Evolutionary conservation across 2,797 vertebrate species (phyloP).

Genomic region (Enteromius unitaeniatus): DNA sequence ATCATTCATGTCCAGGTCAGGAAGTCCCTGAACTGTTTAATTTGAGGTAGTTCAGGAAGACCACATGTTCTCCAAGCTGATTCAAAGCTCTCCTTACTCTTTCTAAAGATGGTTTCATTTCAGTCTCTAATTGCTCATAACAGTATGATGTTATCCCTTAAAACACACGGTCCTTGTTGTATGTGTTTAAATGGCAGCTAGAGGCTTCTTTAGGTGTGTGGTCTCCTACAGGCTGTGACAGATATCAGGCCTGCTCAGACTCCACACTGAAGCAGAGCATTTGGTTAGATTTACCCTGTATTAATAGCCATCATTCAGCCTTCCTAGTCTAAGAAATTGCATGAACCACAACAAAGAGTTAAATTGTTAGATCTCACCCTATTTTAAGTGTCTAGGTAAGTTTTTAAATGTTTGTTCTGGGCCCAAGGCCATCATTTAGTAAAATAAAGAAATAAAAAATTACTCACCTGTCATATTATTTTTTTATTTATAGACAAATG

Average conservation of each 20-base stretch:
- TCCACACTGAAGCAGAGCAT: background rate
- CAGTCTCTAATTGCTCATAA: background rate
- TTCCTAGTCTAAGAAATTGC: background rate
- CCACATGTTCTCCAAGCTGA: background rate
- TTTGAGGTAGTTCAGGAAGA: background rate
- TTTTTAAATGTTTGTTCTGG: background rate
- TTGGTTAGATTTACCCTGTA: background rate
- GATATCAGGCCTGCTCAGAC: conserved; percentile 11
- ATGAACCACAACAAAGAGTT: background rate
- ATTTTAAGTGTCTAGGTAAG: background rate
- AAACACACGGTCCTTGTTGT: conserved; percentile 1
- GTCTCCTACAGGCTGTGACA: background rate
- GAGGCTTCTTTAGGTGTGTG: conserved; percentile 31
- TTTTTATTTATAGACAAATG: background rate
- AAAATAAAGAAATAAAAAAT: too few relatives aligned
- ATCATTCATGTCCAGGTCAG: background rate
- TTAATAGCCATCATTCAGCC: background rate
- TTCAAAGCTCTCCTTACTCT: background rate
- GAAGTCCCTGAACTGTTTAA: background rate
- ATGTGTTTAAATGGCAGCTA: conserved; percentile 6
- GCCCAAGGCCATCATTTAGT: background rate
- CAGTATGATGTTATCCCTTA: background rate
- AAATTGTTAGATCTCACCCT: background rate
- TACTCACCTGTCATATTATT: background rate
- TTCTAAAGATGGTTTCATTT: background rate